phyloP scores from a whole-genome alignment of 2,797 vertebrate genomes.

The Oreochromis grahami region DNA sequence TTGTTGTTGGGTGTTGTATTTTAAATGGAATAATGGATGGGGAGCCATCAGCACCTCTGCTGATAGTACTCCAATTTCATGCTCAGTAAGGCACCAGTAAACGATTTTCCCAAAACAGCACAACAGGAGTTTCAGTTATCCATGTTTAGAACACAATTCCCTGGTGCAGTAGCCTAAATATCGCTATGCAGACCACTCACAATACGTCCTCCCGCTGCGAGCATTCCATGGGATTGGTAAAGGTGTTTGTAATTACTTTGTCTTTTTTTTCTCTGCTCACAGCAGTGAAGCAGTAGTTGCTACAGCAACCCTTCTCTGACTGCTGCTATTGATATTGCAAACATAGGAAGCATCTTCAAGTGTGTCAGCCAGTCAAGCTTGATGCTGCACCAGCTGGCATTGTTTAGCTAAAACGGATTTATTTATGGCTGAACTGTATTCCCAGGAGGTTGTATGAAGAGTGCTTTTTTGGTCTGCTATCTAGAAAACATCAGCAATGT shows the following conservation, averaged over 20 bases:
- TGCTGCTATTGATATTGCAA: neutral
- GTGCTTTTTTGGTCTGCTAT: neutral
- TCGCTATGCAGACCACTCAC: neutral
- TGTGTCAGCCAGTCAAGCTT: neutral
- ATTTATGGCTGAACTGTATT: neutral
- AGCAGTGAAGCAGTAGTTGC: constrained; percentile 6
- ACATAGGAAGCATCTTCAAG: neutral
- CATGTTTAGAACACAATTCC: neutral
- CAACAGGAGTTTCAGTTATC: neutral
- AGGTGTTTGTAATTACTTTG: neutral
- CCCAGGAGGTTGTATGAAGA: neutral
- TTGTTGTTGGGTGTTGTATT: neutral
- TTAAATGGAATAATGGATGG: neutral
- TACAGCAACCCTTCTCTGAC: neutral
- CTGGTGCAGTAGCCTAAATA: neutral
- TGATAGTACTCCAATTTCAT: neutral
- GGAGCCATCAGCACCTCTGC: neutral
- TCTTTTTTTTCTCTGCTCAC: neutral
- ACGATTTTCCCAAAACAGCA: neutral
- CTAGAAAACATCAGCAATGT: neutral
- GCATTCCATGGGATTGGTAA: neutral
- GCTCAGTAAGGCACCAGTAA: neutral
- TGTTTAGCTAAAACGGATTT: neutral
- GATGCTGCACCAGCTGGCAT: neutral
- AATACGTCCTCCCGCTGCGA: neutral